Base-by-base conservation (phyloP, 37 sponge, comb jelly and placozoan genomes). In the Halichondria panicea region DNA sequence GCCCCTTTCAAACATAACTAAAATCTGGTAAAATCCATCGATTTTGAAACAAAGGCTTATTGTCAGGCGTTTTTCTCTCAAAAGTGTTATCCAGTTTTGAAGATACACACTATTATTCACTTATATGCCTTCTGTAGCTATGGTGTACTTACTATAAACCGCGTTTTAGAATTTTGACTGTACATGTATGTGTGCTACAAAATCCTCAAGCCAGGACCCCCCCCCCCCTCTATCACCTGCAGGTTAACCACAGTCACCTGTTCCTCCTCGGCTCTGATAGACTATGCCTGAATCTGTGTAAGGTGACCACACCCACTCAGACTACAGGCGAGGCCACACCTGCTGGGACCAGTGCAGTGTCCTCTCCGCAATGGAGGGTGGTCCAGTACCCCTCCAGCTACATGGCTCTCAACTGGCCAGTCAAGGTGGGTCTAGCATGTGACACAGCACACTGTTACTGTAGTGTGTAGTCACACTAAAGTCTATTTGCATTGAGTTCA, bases 351-450 rank as follows among this genome's bases (percentile, higher is more conserved):
- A 57, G 66, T 4, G 40, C 15, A 30, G 66, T 63, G 27, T 82
- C 80, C 28, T 52, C 74, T 41, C 88, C 92, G 13, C 88, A 87
- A 8, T 92, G 92, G 92, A 87, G 41, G 58, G 74, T 92, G 36
- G 45, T 85, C 8, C 81, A 83, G 71, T 69, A 87, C 31, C 92
- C 92, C 30, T 31, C 45, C 40, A 83, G 57, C 68, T 93, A 93
- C 68, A 65, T 93, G 37, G 37, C 27, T 19, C 48, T 81, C 21
- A 93, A 93, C 69, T 93, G 94, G 94, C 94, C 94, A 35, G 38
- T 93, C 28, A 66, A 62, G 77, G 92, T 87, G 35, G 28, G 65
- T 24, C 44, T n/a, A n/a, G n/a, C n/a, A n/a, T n/a, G n/a, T n/a
- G n/a, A n/a, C n/a, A n/a, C n/a, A n/a, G n/a, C n/a, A n/a, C n/a